Evolutionary conservation across 1,140 invertebrate species (phyloP).

Genomic region (Drosophila repletoides): DNA sequence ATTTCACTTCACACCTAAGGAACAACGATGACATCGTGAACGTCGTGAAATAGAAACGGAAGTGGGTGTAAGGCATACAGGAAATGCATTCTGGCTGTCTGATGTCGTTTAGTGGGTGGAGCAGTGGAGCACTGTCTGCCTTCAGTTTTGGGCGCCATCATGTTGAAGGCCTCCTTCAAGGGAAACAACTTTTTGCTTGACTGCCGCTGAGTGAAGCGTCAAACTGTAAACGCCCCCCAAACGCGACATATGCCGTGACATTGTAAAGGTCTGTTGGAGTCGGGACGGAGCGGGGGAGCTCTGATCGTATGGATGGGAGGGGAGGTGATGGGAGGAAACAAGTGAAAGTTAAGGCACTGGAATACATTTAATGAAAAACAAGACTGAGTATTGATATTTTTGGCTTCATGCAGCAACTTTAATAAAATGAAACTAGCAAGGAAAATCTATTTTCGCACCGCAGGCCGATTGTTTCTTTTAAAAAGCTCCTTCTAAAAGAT

Average conservation of each 20-base stretch:
- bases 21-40: slow-evolving; percentile 30
- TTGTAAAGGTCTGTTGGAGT: neutral
- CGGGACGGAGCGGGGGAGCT: neutral
- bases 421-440: too few species aligned
- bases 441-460: too few species aligned
- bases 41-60: slow-evolving; percentile 75
- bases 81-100: slow-evolving; percentile 56
- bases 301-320: too few species aligned
- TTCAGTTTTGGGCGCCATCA: slow-evolving; percentile 14
- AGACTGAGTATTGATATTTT: too few species aligned
- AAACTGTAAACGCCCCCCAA: slow-evolving; percentile 10
- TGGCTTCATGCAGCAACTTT: too few species aligned
- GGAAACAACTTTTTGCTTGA: slow-evolving; percentile 61
- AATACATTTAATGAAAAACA: too few species aligned
- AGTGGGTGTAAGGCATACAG: slow-evolving; percentile 48
- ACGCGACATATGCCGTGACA: slow-evolving; percentile 43
- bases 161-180: neutral
- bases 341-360: too few species aligned
- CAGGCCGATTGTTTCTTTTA: too few species aligned
- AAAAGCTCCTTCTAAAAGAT: too few species aligned
- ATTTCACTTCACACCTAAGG: slow-evolving; percentile 71
- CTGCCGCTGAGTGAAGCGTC: slow-evolving; percentile 42
- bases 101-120: slow-evolving; percentile 19
- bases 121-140: neutral
- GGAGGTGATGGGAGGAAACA: too few species aligned